These are phyloP conservation scores for Standfussiana lucernea DNA, from an alignment of 2,888 invertebrate genomes.

Conservation along the genomic window DNA sequence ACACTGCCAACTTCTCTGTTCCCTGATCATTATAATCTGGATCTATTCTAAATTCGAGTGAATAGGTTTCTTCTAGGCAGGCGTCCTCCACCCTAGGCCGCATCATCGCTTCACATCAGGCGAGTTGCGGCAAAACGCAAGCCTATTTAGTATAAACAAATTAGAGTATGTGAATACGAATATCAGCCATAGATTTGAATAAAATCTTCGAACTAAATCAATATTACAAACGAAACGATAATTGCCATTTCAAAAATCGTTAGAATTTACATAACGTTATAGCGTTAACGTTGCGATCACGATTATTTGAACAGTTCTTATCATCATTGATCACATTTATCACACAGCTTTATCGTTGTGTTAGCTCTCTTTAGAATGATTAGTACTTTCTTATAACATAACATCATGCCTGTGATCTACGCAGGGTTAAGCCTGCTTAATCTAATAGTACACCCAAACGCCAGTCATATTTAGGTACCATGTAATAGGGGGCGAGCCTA, in stretches of 20 bases:
- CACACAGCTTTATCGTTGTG: neutral
- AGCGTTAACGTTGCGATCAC: conserved; percentile 1
- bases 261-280: neutral
- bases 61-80: too few relatives aligned
- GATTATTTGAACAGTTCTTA: neutral
- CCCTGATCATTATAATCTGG: too few relatives aligned
- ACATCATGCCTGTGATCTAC: neutral
- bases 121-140: too few relatives aligned
- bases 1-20: too few relatives aligned
- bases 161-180: too few relatives aligned
- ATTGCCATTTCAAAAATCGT: neutral
- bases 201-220: neutral
- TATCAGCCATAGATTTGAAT: neutral
- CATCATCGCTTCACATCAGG: too few relatives aligned
- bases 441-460: neutral
- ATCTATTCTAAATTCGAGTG: too few relatives aligned
- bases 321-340: neutral
- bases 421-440: neutral
- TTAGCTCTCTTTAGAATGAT: neutral
- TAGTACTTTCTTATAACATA: neutral
- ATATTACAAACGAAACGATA: neutral
- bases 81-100: too few relatives aligned
- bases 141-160: too few relatives aligned
- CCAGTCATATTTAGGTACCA: neutral
- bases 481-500: neutral